Base-by-base conservation (phyloP, 2,888 invertebrate genomes). In the Agelastica alni region DNA sequence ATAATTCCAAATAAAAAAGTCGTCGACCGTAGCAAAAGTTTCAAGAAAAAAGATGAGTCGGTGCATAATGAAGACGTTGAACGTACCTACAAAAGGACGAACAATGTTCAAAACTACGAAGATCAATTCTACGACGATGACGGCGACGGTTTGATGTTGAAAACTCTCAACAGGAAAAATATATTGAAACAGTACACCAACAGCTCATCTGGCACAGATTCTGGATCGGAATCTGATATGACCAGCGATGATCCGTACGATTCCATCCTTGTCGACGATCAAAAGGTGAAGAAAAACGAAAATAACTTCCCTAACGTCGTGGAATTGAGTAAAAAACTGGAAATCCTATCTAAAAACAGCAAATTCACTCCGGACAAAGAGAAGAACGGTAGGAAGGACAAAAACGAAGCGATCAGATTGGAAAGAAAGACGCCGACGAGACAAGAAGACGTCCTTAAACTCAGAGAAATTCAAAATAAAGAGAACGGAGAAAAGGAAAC, bases 231-330 rank as follows among this genome's bases (percentile, higher is more conserved):
- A 57, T 87, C 87, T 43, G 82, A 84, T 63, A 80, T 82, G 66
- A 86, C 86, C 41, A 87, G 86, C 69, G 87, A 87, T 41, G 87
- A 88, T 78, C 87, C 88, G 65, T 88, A 88, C 70, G 91, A 91
- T 71, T 91, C 92, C 63, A 88, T 93, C 45, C 89, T 92, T 17
- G 89, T 91, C 64, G 91, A 92, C 76, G 73, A 80, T 56, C 70
- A 75, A 36, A 72, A 71, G 44, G 72, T 73, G 39, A 64, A 67
- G 13, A 73, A 70, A 42, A 66, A 63, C 32, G 69, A 66, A 9
- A 68, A 67, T 26, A 69, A 71, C 18, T 76, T 81, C 58, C 78
- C 81, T 14, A 81, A 81, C 57, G 78, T 78, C 2, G 76, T 75
- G 1, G 78, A 77, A 44, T 69, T 77, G 7, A 77, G 77, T 0